Evolutionary conservation across 2,797 vertebrate genomes (phyloP).

Genomic region (Octomys mimax): DNA sequence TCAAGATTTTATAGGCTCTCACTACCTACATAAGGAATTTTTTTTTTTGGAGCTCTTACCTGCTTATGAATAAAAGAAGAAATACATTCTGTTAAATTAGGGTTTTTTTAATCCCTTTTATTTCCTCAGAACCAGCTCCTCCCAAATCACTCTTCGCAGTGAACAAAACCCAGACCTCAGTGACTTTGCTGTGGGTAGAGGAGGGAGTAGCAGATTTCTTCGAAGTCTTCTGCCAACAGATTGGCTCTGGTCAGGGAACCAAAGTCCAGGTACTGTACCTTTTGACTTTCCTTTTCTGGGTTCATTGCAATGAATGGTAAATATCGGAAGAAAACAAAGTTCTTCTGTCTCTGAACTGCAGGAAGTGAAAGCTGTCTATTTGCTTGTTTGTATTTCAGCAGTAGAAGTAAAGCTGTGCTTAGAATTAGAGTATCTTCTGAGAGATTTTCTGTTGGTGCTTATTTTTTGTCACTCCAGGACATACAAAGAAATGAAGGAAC

Average conservation of each 20-base stretch:
- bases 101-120: background rate
- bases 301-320: constrained; percentile 28
- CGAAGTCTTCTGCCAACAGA: constrained; percentile 93
- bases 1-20: background rate
- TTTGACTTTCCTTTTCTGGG: background rate
- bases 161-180: constrained; percentile 95
- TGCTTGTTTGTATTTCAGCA: background rate
- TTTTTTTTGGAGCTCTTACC: background rate
- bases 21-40: background rate
- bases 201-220: constrained; percentile 97
- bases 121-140: constrained; percentile 94
- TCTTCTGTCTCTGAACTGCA: background rate
- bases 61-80: constrained; percentile 45
- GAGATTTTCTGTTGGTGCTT: background rate
- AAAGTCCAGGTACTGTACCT: constrained; percentile 85
- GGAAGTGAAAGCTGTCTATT: constrained; percentile 18
- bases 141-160: constrained; percentile 95
- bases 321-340: background rate
- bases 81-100: constrained; percentile 65
- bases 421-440: background rate
- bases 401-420: background rate
- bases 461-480: background rate
- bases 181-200: constrained; percentile 97
- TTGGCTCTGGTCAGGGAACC: constrained; percentile 82
- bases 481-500: background rate